phyloP scores from a whole-genome alignment of 1,140 invertebrate species.

The Drosophila takahashii region DNA sequence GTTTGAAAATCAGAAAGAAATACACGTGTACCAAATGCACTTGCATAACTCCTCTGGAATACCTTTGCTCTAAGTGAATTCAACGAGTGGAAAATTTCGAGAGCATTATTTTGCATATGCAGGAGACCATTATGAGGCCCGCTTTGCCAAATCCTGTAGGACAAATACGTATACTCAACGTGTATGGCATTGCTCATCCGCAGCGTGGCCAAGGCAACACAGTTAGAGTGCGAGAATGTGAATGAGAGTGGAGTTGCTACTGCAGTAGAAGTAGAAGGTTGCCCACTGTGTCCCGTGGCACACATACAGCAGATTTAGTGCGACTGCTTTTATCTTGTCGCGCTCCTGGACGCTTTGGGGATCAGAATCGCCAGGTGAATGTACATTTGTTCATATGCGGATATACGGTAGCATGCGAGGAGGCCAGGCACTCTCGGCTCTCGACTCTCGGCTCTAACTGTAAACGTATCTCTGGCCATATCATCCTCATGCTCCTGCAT shows the following conservation, averaged over 20 bases:
- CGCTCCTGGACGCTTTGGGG: slow-evolving; percentile 60
- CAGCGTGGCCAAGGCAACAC: slow-evolving; percentile 46
- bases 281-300: slow-evolving; percentile 54
- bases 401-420: not conserved
- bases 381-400: slow-evolving; percentile 73
- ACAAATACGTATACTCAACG: slow-evolving; percentile 8
- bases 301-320: slow-evolving; percentile 79
- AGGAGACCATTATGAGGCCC: slow-evolving; percentile 17
- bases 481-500: slow-evolving; percentile 31
- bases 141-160: slow-evolving; percentile 35
- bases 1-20: slow-evolving; percentile 25
- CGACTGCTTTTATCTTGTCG: slow-evolving; percentile 75
- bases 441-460: slow-evolving; percentile 7
- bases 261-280: slow-evolving; percentile 23
- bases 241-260: too few relatives aligned
- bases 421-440: slow-evolving; percentile 22
- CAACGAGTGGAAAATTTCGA: slow-evolving; percentile 62
- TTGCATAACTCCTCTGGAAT: slow-evolving; percentile 18
- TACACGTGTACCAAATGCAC: slow-evolving; percentile 47
- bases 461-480: slow-evolving; percentile 41
- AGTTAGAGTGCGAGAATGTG: slow-evolving; percentile 3
- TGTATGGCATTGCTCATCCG: slow-evolving; percentile 64
- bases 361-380: slow-evolving; percentile 51
- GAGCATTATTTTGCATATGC: slow-evolving; percentile 73
- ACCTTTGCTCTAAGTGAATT: slow-evolving; percentile 64